A percentile compares a stretch with the other conserved stretches of the same genome.
phyloP scores from a whole-genome alignment of 2,113 vertebrate species.

The Sarotherodon lohbergeri region DNA sequence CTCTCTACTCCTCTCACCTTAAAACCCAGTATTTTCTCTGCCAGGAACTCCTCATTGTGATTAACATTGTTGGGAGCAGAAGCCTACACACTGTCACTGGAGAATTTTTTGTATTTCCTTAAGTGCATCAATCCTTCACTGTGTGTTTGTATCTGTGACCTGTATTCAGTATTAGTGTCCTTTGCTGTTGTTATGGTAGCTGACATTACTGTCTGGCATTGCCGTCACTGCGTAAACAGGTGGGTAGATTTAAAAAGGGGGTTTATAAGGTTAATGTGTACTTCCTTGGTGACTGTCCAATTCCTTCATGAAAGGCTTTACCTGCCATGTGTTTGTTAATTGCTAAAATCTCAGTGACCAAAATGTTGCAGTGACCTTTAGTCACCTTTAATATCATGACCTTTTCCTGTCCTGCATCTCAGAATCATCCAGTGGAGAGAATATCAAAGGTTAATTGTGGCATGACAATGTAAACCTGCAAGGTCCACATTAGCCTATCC shows the following conservation, averaged over 20 bases:
- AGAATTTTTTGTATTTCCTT: neutral
- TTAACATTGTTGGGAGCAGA: conserved; percentile 12
- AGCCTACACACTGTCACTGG: neutral
- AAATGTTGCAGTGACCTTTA: neutral
- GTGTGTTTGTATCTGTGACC: neutral
- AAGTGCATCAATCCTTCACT: neutral
- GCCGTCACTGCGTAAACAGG: neutral
- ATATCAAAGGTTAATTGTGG: conserved; percentile 9
- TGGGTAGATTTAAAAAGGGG: neutral
- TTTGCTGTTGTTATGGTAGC: neutral
- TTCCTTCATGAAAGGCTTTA: neutral
- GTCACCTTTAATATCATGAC: conserved; percentile 18
- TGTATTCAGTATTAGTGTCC: neutral
- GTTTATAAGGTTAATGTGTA: neutral
- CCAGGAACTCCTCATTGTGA: conserved; percentile 4
- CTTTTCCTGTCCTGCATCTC: conserved; percentile 15
- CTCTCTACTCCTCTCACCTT: neutral
- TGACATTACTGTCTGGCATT: neutral
- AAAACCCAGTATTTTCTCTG: neutral
- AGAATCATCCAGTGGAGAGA: neutral
- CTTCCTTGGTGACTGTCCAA: neutral
- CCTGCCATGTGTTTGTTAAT: conserved; percentile 8
- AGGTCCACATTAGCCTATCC: neutral
- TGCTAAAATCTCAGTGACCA: neutral
- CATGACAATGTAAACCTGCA: neutral